phyloP scores from a whole-genome alignment of 2,113 vertebrate genomes.

The Silurus asotus region DNA sequence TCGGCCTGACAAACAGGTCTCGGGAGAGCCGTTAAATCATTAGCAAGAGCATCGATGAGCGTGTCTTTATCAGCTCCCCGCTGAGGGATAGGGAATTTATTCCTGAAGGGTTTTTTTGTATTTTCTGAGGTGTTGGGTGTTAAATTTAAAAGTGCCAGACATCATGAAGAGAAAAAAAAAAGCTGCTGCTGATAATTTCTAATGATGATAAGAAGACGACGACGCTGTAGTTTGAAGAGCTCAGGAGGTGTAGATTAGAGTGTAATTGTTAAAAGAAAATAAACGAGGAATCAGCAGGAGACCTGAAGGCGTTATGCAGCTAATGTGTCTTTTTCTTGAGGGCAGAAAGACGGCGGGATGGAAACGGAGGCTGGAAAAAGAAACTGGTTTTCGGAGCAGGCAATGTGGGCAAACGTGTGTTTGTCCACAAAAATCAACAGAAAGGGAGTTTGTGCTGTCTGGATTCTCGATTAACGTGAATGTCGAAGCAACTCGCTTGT shows the following conservation, averaged over 20 bases:
- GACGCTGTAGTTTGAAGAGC: neutral
- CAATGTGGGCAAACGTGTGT: no score
- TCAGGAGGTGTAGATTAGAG: neutral
- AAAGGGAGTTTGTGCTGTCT: no score
- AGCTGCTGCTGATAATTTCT: no score
- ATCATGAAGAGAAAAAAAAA: neutral
- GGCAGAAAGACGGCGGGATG: no score
- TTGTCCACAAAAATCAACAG: no score
- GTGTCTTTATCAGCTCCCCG: neutral
- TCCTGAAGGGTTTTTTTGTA: neutral
- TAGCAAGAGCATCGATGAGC: neutral
- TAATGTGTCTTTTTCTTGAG: neutral
- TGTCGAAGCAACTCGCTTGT: no score
- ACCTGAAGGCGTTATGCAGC: neutral
- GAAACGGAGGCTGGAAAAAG: no score
- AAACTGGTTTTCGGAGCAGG: no score
- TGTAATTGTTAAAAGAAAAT: neutral
- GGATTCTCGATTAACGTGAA: no score
- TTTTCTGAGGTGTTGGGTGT: neutral
- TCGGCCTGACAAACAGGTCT: constrained; percentile 2
- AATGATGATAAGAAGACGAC: neutral
- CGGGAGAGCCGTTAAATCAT: constrained; percentile 22
- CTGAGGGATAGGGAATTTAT: neutral
- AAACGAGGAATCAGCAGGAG: neutral
- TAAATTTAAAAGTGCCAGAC: constrained; percentile 23